phyloP scores from a whole-genome alignment of 2,113 vertebrate species.

The Engraulis encrasicolus region DNA sequence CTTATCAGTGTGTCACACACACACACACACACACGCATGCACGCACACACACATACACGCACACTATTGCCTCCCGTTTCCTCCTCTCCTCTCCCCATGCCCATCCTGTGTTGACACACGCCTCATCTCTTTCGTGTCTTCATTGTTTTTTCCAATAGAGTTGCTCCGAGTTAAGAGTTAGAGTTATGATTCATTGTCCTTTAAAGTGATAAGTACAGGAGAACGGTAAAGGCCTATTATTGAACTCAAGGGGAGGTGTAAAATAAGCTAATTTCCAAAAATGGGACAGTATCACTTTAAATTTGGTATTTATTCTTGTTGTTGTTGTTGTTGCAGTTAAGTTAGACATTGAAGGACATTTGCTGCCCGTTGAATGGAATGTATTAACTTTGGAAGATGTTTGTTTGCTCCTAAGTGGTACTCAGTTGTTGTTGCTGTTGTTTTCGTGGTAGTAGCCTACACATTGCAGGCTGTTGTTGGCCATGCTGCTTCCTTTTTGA shows the following conservation, averaged over 20 bases:
- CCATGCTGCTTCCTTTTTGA: background rate
- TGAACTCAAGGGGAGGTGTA: too few species aligned
- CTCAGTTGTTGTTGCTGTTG: constrained; percentile 16
- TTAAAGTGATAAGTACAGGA: too few species aligned
- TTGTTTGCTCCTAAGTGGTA: constrained; percentile 12
- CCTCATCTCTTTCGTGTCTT: background rate
- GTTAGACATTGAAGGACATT: constrained; percentile 11
- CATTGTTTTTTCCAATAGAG: constrained; percentile 18
- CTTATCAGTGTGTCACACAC: constrained; percentile 18
- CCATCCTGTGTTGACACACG: background rate
- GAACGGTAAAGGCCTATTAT: too few species aligned
- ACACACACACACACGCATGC: too few species aligned
- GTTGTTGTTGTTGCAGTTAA: constrained; percentile 22
- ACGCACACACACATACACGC: too few species aligned
- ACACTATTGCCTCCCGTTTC: background rate
- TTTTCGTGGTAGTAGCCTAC: too few species aligned
- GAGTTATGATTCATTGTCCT: constrained; percentile 10
- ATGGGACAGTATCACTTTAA: too few species aligned
- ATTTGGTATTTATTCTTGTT: too few species aligned
- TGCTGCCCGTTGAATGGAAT: background rate
- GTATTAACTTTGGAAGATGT: constrained; percentile 7
- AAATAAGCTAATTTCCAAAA: too few species aligned
- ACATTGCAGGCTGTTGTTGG: background rate
- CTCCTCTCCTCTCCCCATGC: background rate
- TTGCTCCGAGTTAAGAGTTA: constrained; percentile 27